Evolutionary conservation across 2,113 vertebrate species (phyloP).

Genomic region (Equus quagga): DNA sequence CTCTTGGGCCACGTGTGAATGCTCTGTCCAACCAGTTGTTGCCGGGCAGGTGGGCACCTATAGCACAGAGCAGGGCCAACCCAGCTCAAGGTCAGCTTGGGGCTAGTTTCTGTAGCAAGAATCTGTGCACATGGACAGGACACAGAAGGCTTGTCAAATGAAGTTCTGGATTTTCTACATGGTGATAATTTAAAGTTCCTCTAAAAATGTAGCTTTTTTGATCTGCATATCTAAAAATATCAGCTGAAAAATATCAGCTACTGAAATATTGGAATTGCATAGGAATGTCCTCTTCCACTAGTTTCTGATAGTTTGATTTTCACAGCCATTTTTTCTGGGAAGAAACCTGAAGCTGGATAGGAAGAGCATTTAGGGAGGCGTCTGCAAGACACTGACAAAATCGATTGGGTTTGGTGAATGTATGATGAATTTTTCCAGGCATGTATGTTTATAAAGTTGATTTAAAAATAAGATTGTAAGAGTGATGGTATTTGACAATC

Average conservation of each 20-base stretch:
- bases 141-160: neutral
- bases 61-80: neutral
- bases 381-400: neutral
- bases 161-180: neutral
- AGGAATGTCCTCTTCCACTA: neutral
- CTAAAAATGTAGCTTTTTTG: neutral
- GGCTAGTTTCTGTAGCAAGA: neutral
- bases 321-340: slow-evolving; percentile 37
- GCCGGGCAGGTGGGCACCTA: neutral
- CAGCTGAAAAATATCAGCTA: neutral
- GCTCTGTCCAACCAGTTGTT: neutral
- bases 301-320: neutral
- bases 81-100: neutral
- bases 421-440: neutral
- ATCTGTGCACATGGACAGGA: neutral
- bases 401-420: slow-evolving; percentile 26
- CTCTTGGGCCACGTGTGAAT: neutral
- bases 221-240: neutral
- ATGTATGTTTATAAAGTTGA: slow-evolving; percentile 50
- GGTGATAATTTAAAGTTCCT: neutral
- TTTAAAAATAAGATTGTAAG: slow-evolving; percentile 59
- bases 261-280: neutral
- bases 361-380: neutral
- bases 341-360: neutral
- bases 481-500: slow-evolving; percentile 55